A percentile compares a stretch with the other conserved stretches of the same genome.
Evolutionary conservation across 1,140 invertebrate species (phyloP).

Genomic region (Augochlora pura): DNA sequence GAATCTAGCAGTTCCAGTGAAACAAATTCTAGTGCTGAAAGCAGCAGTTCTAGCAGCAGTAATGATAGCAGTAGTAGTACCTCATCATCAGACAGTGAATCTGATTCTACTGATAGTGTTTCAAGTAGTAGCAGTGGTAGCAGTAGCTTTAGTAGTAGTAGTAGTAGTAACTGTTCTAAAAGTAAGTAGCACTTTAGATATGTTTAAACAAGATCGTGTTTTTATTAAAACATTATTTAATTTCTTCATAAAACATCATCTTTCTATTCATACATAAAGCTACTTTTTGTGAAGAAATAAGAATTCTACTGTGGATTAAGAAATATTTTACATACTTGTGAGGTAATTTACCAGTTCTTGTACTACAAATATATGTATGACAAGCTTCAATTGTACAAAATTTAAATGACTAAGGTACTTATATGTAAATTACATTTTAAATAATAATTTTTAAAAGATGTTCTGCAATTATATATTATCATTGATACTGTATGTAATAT

Average conservation of each 20-base stretch:
- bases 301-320: neutral
- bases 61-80: conserved; percentile 56
- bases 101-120: conserved; percentile 63
- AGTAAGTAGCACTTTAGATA: conserved; percentile 17
- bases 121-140: conserved; percentile 63
- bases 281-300: neutral
- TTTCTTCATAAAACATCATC: conserved; percentile 7
- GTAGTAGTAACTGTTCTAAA: conserved; percentile 34
- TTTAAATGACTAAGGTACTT: conserved; percentile 21
- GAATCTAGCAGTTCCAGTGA: conserved; percentile 61
- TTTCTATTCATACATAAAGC: conserved; percentile 14
- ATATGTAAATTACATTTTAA: conserved; percentile 30
- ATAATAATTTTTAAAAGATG: conserved; percentile 15
- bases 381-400: conserved; percentile 35
- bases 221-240: neutral
- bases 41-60: conserved; percentile 63
- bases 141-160: conserved; percentile 56
- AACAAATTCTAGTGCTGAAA: conserved; percentile 54
- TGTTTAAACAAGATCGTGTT: neutral
- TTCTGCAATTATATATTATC: conserved; percentile 11
- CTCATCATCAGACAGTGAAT: conserved; percentile 66
- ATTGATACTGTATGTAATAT: neutral
- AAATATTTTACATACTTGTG: conserved; percentile 27
- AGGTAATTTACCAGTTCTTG: neutral
- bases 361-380: conserved; percentile 6